Conservation (phyloP, 2,797 vertebrate genomes). For the Platalea minor region DNA sequence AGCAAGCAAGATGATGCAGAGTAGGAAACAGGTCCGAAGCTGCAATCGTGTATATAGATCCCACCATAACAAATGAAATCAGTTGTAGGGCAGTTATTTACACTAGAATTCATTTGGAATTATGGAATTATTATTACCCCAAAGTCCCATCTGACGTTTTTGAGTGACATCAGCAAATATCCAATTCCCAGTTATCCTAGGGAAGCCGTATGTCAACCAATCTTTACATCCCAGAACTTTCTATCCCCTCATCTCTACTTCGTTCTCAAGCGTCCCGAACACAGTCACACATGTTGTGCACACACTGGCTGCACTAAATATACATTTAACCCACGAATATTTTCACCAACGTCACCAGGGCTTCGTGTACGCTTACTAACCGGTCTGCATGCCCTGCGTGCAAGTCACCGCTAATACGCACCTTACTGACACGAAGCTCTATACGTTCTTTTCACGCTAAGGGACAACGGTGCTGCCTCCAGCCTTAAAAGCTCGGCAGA, state of each 20-base stretch:
- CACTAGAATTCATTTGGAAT: not conserved
- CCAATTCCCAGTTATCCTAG: not conserved
- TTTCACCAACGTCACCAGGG: not conserved
- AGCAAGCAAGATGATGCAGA: not conserved
- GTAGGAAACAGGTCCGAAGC: not conserved
- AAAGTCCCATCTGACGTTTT: not conserved
- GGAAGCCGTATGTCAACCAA: not conserved
- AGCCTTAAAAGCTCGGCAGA: not conserved
- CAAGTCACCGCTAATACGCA: not conserved
- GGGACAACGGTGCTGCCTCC: not conserved
- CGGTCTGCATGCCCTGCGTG: no score
- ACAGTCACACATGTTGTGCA: no score
- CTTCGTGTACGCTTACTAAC: not conserved
- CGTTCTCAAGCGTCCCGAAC: not conserved
- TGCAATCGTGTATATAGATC: fast-evolving
- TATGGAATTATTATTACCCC: not conserved
- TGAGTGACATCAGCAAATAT: not conserved
- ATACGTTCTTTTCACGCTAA: not conserved
- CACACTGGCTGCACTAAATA: not conserved
- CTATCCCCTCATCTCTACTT: not conserved
- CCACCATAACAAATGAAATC: not conserved
- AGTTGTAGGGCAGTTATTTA: not conserved
- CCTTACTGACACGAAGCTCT: not conserved
- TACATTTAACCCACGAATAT: not conserved
- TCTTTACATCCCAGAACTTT: not conserved